phyloP scores from a whole-genome alignment of 2,797 vertebrate genomes.

The Denticeps clupeoides region DNA sequence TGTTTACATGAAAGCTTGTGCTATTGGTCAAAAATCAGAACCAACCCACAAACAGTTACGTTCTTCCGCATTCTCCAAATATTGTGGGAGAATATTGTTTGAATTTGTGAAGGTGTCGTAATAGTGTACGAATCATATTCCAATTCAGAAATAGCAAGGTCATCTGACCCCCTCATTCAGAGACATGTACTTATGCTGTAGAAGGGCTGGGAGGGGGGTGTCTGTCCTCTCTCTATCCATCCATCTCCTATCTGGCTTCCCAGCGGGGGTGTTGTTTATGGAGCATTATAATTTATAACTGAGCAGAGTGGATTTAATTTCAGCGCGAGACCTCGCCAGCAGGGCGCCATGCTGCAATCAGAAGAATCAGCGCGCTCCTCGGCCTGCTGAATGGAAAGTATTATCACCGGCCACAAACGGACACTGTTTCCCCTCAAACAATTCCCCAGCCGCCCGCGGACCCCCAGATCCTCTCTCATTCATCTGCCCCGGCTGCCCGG shows the following conservation, averaged over 20 bases:
- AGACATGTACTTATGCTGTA: background rate
- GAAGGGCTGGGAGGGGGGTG: too few relatives aligned
- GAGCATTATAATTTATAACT: conserved; percentile 93
- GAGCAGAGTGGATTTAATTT: conserved; percentile 92
- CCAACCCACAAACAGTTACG: too few relatives aligned
- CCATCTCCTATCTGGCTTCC: conserved; percentile 53
- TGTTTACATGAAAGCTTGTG: too few relatives aligned
- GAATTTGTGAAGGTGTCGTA: too few relatives aligned
- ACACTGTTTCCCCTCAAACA: conserved; percentile 85
- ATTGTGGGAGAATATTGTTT: too few relatives aligned
- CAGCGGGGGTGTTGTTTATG: conserved; percentile 89
- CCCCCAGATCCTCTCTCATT: conserved; percentile 41
- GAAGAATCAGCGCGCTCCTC: conserved; percentile 83
- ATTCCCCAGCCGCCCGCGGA: conserved; percentile 71
- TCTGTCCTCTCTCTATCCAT: conserved; percentile 28
- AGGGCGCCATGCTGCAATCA: conserved; percentile 85
- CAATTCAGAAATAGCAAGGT: background rate
- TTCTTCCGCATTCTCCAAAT: too few relatives aligned
- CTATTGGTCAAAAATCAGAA: too few relatives aligned
- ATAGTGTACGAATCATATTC: background rate
- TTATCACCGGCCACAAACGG: conserved; percentile 84
- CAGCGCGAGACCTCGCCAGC: conserved; percentile 79
- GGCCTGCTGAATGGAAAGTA: conserved; percentile 85
- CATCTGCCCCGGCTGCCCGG: conserved; percentile 29
- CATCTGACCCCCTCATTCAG: background rate